Conservation (phyloP, 1,140 invertebrate species). For the Philotrypesis tridentata region DNA sequence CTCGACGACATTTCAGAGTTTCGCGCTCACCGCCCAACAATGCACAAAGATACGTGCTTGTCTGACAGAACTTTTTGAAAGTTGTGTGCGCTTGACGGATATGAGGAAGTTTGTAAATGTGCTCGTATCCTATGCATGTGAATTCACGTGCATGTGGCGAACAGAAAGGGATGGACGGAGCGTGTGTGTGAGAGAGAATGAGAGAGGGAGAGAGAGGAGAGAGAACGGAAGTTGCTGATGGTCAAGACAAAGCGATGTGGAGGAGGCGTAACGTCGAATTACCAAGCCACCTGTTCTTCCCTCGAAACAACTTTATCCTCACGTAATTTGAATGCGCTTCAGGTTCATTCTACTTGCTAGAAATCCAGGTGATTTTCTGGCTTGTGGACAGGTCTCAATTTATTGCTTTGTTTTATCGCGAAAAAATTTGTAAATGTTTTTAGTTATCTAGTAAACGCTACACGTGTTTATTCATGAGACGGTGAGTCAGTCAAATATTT, state of each 20-base stretch:
- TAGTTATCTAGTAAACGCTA: conserved; percentile 17
- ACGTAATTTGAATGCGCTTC: conserved; percentile 35
- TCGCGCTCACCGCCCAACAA: background rate
- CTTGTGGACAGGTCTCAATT: background rate
- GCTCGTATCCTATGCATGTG: background rate
- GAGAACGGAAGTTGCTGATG: conserved; percentile 57
- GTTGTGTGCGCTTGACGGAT: background rate
- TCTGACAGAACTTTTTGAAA: conserved; percentile 33
- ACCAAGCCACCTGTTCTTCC: conserved; percentile 57
- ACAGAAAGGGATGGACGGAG: background rate
- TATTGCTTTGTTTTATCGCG: conserved; percentile 9
- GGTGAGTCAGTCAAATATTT: background rate
- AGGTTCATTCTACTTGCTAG: background rate
- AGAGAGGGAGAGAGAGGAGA: conserved; percentile 27
- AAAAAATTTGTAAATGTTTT: conserved; percentile 27
- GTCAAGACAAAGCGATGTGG: conserved; percentile 26
- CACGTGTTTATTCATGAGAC: conserved; percentile 37
- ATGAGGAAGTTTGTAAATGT: conserved; percentile 2
- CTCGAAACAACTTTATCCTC: conserved; percentile 60
- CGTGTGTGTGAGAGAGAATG: background rate
- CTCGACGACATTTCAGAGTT: conserved; percentile 5
- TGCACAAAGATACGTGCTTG: conserved; percentile 8
- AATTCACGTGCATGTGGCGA: background rate
- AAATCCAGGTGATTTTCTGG: background rate
- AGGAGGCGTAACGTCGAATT: conserved; percentile 55